Evolutionary conservation across 2,888 invertebrate genomes (phyloP).

Genomic region (Luperina testacea): DNA sequence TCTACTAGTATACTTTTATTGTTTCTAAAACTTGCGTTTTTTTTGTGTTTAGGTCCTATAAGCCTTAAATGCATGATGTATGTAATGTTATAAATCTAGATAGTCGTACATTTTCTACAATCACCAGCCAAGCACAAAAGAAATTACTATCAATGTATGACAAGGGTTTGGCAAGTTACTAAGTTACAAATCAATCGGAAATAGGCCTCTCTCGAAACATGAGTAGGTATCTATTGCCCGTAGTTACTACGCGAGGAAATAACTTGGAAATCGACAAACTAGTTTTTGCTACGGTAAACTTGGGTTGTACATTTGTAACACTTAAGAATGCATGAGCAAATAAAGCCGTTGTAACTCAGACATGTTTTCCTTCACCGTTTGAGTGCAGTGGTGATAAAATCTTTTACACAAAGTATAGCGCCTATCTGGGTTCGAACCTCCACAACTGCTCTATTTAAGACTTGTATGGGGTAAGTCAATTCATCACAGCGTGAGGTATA

Average conservation of each 20-base stretch:
- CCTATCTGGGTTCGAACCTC: no score
- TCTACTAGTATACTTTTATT: no score
- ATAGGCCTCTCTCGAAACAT: background rate
- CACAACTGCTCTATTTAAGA: no score
- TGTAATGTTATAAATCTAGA: background rate
- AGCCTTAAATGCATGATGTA: background rate
- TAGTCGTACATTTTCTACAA: background rate
- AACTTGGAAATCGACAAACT: background rate
- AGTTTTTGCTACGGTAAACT: background rate
- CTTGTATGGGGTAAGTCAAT: no score
- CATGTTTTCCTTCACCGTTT: no score
- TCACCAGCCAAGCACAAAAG: background rate
- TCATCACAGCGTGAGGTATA: no score
- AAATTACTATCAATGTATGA: constrained; percentile 17
- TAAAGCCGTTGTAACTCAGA: background rate
- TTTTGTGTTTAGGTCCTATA: no score
- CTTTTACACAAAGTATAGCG: no score
- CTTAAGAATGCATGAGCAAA: no score
- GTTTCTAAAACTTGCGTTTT: no score
- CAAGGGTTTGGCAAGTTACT: constrained; percentile 34
- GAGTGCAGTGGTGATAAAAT: no score
- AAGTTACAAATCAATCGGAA: constrained; percentile 18
- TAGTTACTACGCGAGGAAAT: background rate
- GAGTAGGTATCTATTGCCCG: background rate
- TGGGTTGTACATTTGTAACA: background rate